A percentile compares a stretch with the other conserved stretches of the same genome.
phyloP scores from a whole-genome alignment of 2,888 invertebrate species.

The Ptilodon capucinus region DNA sequence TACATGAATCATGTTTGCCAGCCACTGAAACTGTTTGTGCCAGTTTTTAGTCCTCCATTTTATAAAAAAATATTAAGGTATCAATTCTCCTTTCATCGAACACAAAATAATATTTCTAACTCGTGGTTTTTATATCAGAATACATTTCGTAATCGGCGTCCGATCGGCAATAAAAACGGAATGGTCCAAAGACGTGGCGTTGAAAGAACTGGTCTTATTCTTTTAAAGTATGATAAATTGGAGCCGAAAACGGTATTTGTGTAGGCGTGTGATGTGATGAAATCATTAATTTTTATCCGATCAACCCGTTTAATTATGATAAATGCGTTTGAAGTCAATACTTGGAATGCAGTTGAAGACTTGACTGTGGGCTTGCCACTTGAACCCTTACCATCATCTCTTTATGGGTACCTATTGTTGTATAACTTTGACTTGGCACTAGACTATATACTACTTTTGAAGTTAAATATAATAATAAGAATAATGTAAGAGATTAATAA shows the following conservation, averaged over 20 bases:
- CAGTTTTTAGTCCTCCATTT: too few species aligned
- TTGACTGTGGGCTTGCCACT: too few species aligned
- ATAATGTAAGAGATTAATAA: too few species aligned
- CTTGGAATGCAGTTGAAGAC: conserved; percentile 2
- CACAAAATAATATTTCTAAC: neutral
- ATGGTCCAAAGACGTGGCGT: conserved; percentile 15
- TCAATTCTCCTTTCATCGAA: conserved; percentile 6
- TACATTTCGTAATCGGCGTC: conserved; percentile 4
- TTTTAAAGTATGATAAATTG: conserved; percentile 29
- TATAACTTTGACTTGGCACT: too few species aligned
- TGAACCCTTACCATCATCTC: too few species aligned
- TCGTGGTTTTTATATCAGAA: neutral
- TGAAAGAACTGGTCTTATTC: conserved; percentile 25
- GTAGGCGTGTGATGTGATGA: conserved; percentile 25
- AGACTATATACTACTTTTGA: too few species aligned
- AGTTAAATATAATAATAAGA: too few species aligned
- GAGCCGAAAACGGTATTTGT: conserved; percentile 7
- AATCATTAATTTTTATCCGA: conserved; percentile 31
- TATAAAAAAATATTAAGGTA: too few species aligned
- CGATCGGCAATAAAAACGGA: conserved; percentile 11
- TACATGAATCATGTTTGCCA: too few species aligned
- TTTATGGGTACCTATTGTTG: too few species aligned
- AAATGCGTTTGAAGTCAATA: conserved; percentile 10
- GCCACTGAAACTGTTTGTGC: too few species aligned
- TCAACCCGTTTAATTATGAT: conserved; percentile 23